These are phyloP conservation scores for Callinectes sapidus DNA, from an alignment of 2,888 invertebrate genomes.

Conservation along the genomic window DNA sequence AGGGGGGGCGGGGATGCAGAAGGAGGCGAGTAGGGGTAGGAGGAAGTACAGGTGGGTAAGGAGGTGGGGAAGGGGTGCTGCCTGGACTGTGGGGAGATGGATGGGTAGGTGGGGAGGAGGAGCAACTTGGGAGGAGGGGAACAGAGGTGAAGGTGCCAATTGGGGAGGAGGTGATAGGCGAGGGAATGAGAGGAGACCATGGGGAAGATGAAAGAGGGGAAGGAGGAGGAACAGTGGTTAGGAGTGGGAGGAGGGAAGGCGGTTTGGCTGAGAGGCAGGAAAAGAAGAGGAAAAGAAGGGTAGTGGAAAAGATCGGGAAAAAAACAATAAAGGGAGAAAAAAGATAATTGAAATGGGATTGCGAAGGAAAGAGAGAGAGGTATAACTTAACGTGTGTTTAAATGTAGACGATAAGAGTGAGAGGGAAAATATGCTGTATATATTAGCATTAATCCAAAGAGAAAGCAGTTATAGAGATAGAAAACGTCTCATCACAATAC, in stretches of 20 bases:
- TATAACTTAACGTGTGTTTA: neutral
- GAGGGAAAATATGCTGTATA: neutral
- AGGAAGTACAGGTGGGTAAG: neutral
- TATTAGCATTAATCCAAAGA: neutral
- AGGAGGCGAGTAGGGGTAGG: neutral
- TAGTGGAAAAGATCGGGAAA: neutral
- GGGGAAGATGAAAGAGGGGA: conserved; percentile 34
- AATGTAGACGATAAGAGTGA: neutral
- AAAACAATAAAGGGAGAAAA: neutral
- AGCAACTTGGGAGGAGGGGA: conserved; percentile 3
- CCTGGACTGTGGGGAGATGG: conserved; percentile 2
- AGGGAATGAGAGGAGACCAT: conserved; percentile 17
- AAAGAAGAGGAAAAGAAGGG: neutral
- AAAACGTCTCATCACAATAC: no score
- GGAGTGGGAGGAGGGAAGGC: neutral
- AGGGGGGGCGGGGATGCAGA: conserved; percentile 27
- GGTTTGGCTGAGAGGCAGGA: neutral
- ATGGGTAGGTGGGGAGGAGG: conserved; percentile 8
- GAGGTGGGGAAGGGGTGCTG: neutral
- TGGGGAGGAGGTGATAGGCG: conserved; percentile 30
- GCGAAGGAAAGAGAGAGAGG: neutral
- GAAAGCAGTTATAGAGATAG: neutral
- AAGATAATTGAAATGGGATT: neutral
- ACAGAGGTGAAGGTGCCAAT: neutral
- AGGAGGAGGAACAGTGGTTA: neutral